Evolutionary conservation across 2,797 vertebrate species (phyloP), one percentile per base, ranked within the genome.

Genomic region (Graptemys geographica): DNA sequence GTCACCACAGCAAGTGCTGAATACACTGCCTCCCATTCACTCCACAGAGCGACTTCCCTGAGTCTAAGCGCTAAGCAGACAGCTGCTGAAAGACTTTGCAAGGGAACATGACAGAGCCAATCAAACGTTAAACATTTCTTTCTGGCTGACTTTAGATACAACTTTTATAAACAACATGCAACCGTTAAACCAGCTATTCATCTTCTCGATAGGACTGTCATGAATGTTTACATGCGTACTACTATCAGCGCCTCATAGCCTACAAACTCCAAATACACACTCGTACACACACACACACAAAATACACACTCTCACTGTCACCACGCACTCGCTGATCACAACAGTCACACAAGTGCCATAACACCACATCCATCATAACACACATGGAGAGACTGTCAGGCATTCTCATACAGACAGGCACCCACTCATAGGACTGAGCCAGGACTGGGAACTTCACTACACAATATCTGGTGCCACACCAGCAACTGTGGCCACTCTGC

Each of bases 101-200:
- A 47, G 28, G 28, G 52, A 85, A 86, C 93, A 96, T 83, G 84
- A 94, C 93, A 94, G 49, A 80, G 25, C 55, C 59, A 90, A 76
- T 56, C 49, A 79, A 92, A 55, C 44, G 90, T 95, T 95, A 93
- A 90, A 74, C n/a, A 53, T 90, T 89, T 93, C 91, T 87, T 90
- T 33, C 79, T 65, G 90, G 81, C 72, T 89, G 86, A 83, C 88
- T 79, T 74, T 86, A 49, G 83, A 56, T 86, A 86, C 72, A 49
- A 81, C 51, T 87, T 95, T 95, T 80, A 93, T 92, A 96, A 97
- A 96, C 91, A 94, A 94, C 89, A 91, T 52, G 13, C 89, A 93
- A 85, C 89, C 2, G 57, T 79, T 74, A 83, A 79, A 86, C 19
- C 83, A 57, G 15, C 28, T 83, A 37, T 90, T 83, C 21, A 10